Evolutionary conservation across 1,140 invertebrate species (phyloP).

Genomic region (Cotesia vestalis): DNA sequence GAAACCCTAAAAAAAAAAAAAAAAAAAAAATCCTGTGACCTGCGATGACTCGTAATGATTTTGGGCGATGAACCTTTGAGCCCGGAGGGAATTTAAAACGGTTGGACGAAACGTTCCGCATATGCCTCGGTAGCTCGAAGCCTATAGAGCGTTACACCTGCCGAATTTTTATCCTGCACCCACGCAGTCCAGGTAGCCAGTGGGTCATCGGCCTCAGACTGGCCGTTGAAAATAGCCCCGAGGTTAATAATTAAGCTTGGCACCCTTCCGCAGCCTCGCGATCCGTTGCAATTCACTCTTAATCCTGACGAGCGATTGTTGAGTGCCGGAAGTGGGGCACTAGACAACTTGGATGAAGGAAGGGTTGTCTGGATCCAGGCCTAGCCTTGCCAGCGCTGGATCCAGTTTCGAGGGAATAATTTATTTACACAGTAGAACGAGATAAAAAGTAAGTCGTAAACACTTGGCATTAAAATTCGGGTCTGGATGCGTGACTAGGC

Average conservation of each 20-base stretch:
- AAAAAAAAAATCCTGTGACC: no score
- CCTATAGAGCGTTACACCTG: no score
- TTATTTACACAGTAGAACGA: slow-evolving; percentile 2
- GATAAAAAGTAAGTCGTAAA: slow-evolving; percentile 7
- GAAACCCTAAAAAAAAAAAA: no score
- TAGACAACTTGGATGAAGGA: slow-evolving; percentile 6
- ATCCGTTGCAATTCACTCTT: slow-evolving; percentile 59
- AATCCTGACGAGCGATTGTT: slow-evolving; percentile 63
- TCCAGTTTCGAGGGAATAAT: background rate
- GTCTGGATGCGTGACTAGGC: slow-evolving; percentile 13
- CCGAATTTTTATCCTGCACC: no score
- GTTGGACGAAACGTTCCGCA: slow-evolving; percentile 7
- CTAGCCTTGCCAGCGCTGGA: no score
- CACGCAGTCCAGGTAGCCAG: no score
- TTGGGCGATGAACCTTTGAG: background rate
- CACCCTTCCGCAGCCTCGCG: slow-evolving; percentile 11
- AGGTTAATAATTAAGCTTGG: no score
- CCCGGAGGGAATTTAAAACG: slow-evolving; percentile 7
- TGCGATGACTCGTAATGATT: slow-evolving; percentile 4
- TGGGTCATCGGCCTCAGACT: no score
- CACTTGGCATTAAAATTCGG: background rate
- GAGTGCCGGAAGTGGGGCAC: background rate
- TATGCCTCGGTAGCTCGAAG: no score
- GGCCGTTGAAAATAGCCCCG: no score
- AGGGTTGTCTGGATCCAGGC: slow-evolving; percentile 29